Conservation (phyloP, 2,113 vertebrate species). For the Cnemophilus loriae region DNA sequence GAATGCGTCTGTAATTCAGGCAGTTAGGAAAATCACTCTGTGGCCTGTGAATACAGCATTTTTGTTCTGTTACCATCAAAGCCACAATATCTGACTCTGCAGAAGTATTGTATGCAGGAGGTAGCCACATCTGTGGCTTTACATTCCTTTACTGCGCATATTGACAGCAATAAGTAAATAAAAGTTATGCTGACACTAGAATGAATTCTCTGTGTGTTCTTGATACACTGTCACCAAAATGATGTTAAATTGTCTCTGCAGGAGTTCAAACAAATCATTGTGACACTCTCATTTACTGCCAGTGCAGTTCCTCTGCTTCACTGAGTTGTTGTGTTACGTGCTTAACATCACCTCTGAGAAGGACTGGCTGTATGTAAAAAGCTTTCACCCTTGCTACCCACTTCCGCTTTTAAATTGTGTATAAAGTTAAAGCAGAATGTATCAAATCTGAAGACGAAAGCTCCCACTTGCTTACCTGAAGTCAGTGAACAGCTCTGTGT, state of each 20-base stretch:
- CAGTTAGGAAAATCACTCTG: not conserved
- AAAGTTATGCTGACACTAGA: not conserved
- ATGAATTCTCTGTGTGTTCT: not conserved
- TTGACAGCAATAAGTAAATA: conserved; percentile 51
- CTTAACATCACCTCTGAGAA: not conserved
- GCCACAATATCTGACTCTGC: not conserved
- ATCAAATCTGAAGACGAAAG: not conserved
- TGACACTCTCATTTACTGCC: not conserved
- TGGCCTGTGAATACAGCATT: not conserved
- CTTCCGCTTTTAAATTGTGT: not conserved
- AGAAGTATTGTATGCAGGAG: not conserved
- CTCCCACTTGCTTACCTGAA: not conserved
- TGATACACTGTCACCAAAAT: not conserved
- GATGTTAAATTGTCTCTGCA: not conserved
- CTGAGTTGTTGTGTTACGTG: not conserved
- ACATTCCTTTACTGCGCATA: conserved; percentile 42
- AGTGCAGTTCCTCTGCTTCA: not conserved
- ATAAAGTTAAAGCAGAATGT: not conserved
- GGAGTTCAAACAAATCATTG: not conserved
- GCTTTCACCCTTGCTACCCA: not conserved
- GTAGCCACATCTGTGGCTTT: not conserved
- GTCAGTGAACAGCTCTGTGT: not conserved
- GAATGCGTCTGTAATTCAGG: not conserved
- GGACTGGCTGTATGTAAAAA: not conserved
- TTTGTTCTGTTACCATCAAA: not conserved